Conservation (phyloP, 2,797 vertebrate species). For the Argentina silus region DNA sequence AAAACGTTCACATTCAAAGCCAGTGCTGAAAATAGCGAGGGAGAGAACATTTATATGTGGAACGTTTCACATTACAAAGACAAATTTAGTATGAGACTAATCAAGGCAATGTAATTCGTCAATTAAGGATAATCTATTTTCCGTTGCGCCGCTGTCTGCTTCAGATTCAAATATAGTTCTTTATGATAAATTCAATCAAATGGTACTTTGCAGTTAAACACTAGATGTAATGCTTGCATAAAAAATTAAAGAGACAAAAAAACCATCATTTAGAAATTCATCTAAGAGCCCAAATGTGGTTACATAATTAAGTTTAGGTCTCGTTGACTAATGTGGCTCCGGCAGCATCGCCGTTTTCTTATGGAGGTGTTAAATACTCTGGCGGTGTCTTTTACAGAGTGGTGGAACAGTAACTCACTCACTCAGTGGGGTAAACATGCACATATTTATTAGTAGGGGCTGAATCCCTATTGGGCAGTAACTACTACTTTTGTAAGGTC, state of each 20-base stretch:
- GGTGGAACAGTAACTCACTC: background rate
- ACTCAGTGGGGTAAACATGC: background rate
- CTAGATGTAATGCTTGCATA: slow-evolving; percentile 80
- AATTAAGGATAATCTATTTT: slow-evolving; percentile 82
- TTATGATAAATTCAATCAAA: slow-evolving; percentile 88
- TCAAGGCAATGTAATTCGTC: slow-evolving; percentile 79
- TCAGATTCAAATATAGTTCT: slow-evolving; percentile 86
- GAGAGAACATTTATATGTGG: slow-evolving; percentile 73
- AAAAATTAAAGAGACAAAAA: slow-evolving; percentile 78
- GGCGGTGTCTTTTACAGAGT: background rate
- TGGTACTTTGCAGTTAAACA: slow-evolving; percentile 86
- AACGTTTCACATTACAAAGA: slow-evolving; percentile 78
- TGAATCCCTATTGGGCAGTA: too few species aligned
- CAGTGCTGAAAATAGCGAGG: slow-evolving; percentile 75
- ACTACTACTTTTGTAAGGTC: too few species aligned
- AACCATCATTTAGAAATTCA: slow-evolving; percentile 80
- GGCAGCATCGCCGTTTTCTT: slow-evolving; percentile 34
- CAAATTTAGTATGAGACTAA: slow-evolving; percentile 78
- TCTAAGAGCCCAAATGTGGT: slow-evolving; percentile 74
- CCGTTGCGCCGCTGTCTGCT: slow-evolving; percentile 66
- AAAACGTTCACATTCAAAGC: slow-evolving; percentile 67
- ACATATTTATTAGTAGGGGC: too few species aligned
- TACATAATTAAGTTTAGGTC: slow-evolving; percentile 74
- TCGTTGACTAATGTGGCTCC: slow-evolving; percentile 64
- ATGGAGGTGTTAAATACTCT: slow-evolving; percentile 42